A percentile compares a stretch with the other conserved stretches of the same genome.
Evolutionary conservation across 1,140 invertebrate species (phyloP).

Genomic region (Drosophila watanabei): DNA sequence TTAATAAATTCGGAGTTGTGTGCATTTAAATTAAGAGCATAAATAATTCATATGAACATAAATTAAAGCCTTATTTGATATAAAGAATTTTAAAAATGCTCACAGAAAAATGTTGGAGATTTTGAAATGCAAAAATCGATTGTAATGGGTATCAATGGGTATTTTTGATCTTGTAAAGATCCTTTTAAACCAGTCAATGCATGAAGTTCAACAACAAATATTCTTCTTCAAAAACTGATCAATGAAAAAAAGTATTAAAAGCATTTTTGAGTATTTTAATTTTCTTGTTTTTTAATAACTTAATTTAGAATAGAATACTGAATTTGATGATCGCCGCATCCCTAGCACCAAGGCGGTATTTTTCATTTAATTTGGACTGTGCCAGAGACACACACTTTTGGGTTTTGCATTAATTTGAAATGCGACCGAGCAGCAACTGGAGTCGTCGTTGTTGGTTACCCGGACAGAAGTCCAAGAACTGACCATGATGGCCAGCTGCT

Average conservation of each 20-base stretch:
- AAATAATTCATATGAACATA: neutral
- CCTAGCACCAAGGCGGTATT: slow-evolving; percentile 2
- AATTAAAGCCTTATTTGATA: too few species aligned
- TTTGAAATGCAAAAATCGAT: too few species aligned
- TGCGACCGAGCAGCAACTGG: slow-evolving; percentile 13
- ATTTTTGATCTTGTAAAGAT: too few species aligned
- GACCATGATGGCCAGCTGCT: slow-evolving; percentile 39
- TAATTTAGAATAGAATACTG: neutral
- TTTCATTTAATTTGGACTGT: slow-evolving; percentile 39
- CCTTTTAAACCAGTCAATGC: too few species aligned
- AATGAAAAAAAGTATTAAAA: too few species aligned
- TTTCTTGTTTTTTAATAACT: slow-evolving; percentile 7
- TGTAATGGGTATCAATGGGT: too few species aligned
- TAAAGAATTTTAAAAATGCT: too few species aligned
- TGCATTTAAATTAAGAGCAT: neutral
- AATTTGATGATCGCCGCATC: slow-evolving; percentile 13
- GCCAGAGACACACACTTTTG: slow-evolving; percentile 35
- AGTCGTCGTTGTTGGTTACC: slow-evolving; percentile 19
- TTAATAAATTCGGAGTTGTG: neutral
- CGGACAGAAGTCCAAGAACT: slow-evolving; percentile 24
- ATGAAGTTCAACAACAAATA: too few species aligned
- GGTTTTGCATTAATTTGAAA: slow-evolving; percentile 53
- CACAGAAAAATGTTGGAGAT: too few species aligned
- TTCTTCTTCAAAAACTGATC: too few species aligned
- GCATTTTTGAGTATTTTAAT: too few species aligned